These are phyloP conservation scores for Callimorpha dominula DNA, from an alignment of 2,888 invertebrate species.

Conservation along the genomic window DNA sequence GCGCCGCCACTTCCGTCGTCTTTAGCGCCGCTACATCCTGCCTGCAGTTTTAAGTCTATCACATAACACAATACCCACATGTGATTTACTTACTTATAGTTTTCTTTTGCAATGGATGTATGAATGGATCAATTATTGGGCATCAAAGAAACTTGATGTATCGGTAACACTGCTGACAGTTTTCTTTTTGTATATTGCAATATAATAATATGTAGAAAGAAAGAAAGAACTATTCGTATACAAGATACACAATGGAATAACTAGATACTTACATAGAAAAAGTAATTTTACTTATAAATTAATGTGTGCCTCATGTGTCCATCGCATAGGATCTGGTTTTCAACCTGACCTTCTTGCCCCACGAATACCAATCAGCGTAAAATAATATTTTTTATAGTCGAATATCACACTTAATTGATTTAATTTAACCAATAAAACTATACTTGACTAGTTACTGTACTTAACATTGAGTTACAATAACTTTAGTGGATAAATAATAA, in stretches of 20 bases:
- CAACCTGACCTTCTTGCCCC: background rate
- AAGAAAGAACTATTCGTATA: too few species aligned
- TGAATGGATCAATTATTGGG: background rate
- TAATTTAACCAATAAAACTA: background rate
- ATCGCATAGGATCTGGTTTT: too few species aligned
- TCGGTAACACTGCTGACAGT: background rate
- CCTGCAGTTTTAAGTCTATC: conserved; percentile 61
- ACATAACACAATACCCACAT: conserved; percentile 35
- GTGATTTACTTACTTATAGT: conserved; percentile 36
- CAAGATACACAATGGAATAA: background rate
- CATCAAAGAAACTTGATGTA: background rate
- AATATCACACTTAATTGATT: background rate
- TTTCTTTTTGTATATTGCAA: background rate
- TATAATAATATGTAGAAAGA: background rate
- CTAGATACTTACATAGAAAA: background rate
- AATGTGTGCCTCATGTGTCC: background rate
- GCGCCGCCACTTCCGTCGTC: conserved; percentile 76
- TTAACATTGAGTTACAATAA: conserved; percentile 10
- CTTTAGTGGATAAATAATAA: conserved; percentile 15
- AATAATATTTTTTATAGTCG: background rate
- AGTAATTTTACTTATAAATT: background rate
- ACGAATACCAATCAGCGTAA: background rate
- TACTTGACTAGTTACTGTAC: background rate
- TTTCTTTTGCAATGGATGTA: conserved; percentile 4
- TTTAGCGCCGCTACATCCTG: conserved; percentile 83